A percentile compares a stretch with the other conserved stretches of the same genome.
Evolutionary conservation across 2,797 vertebrate genomes (phyloP).

Genomic region (Anguilla megastoma): DNA sequence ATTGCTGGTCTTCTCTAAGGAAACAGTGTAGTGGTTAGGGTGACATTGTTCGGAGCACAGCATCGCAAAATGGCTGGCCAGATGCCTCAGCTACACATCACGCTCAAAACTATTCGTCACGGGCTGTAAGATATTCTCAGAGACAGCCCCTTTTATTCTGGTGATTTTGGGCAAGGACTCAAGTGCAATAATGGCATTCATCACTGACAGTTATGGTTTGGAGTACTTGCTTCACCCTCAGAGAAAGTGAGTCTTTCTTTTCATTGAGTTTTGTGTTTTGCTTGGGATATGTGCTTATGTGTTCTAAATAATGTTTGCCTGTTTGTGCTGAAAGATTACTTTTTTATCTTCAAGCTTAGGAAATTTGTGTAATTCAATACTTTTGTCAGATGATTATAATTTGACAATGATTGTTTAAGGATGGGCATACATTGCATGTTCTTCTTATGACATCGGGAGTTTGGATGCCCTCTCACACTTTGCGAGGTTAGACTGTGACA

Average conservation of each 20-base stretch:
- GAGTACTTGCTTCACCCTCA: constrained; percentile 58
- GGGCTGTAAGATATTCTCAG: constrained; percentile 17
- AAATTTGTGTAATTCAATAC: background rate
- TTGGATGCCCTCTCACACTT: too few species aligned
- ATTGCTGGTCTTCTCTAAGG: constrained; percentile 39
- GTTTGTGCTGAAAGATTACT: background rate
- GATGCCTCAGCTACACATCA: constrained; percentile 45
- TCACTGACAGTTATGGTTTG: constrained; percentile 60
- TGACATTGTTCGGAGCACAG: constrained; percentile 38
- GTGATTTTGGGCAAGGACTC: constrained; percentile 15
- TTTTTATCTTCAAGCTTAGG: background rate
- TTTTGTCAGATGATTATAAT: background rate
- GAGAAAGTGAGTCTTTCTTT: constrained; percentile 45
- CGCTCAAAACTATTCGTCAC: constrained; percentile 14
- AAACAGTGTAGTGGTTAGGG: constrained; percentile 30
- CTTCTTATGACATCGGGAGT: too few species aligned
- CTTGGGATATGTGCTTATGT: background rate
- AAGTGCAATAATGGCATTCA: constrained; percentile 60
- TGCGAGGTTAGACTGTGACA: too few species aligned
- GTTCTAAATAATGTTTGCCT: background rate
- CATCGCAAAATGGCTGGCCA: constrained; percentile 51
- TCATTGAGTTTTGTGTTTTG: background rate
- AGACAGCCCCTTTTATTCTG: constrained; percentile 7
- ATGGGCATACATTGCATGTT: too few species aligned
- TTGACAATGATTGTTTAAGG: background rate